Percentiles rank a stretch among this genome's conserved stretches.
Evolutionary conservation across 2,888 invertebrate genomes (phyloP).

Genomic region (Volucella bombylans): DNA sequence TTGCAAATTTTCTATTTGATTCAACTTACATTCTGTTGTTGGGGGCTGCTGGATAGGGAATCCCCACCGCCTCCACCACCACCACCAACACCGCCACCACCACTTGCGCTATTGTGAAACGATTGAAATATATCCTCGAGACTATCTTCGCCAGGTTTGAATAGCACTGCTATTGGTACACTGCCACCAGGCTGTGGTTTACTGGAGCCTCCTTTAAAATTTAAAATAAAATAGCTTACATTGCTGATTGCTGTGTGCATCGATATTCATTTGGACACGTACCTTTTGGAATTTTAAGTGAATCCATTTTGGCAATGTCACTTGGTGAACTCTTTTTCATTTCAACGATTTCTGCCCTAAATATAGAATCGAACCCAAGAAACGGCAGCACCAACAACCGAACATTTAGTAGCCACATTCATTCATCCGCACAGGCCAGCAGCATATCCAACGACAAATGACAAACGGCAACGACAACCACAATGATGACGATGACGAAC

Average conservation of each 20-base stretch:
- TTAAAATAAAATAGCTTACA: constrained; percentile 13
- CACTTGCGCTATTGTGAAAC: constrained; percentile 78
- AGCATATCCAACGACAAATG: constrained; percentile 13
- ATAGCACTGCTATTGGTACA: constrained; percentile 81
- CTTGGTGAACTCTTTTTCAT: constrained; percentile 74
- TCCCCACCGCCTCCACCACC: constrained; percentile 76
- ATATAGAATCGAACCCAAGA: constrained; percentile 71
- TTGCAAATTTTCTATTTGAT: constrained; percentile 5
- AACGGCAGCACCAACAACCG: constrained; percentile 26
- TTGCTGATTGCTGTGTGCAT: background rate
- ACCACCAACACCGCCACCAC: constrained; percentile 55
- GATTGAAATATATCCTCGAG: constrained; percentile 81
- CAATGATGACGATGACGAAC: constrained; percentile 7
- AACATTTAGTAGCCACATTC: constrained; percentile 49
- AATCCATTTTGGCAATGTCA: constrained; percentile 79
- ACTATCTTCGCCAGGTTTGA: constrained; percentile 82
- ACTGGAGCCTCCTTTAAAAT: constrained; percentile 75
- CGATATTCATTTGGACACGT: constrained; percentile 56
- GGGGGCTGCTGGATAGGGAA: constrained; percentile 81
- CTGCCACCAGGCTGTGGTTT: constrained; percentile 77
- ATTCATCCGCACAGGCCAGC: constrained; percentile 58
- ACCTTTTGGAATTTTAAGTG: constrained; percentile 82
- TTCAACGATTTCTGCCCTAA: constrained; percentile 74
- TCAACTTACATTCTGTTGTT: constrained; percentile 77
- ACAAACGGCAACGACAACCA: constrained; percentile 43